Evolutionary conservation across 2,797 vertebrate species (phyloP), one percentile per base, ranked within the genome.

Genomic region (Zalophus californianus): DNA sequence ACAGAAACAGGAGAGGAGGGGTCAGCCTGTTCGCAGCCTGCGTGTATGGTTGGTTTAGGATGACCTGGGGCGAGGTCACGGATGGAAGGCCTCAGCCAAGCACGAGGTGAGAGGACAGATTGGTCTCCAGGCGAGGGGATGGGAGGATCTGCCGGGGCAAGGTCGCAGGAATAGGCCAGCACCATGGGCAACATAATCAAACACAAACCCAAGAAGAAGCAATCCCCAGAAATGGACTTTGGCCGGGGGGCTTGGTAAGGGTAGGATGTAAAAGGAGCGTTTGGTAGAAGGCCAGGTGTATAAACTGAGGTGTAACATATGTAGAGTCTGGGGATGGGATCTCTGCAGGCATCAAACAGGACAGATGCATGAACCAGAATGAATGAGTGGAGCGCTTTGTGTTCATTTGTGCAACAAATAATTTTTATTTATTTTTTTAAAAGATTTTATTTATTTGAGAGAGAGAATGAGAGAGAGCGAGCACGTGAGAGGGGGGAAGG

Each of bases 231-330:
- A 60, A 29, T 18, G 58, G 27, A 16, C 73, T 7, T 35, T 3
- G 10, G 48, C 29, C 0, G 38, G 62, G n/a, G 44, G 20, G 16
- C 11, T 0, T 4, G 35, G 27, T 16, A 48, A 7, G 25, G 3
- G 3, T 12, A 56, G 14, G 38, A 18, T 15, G n/a, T n/a, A 4
- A 3, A 21, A 58, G 70, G 16, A 54, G 10, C 41, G 0, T 29
- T 52, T 52, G 50, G 10, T 25, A 11, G 20, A 20, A 90, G 6
- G n/a, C 44, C 18, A 2, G n/a, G 6, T 50, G 14, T 68, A 27
- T 13, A 54, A 52, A 27, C n/a, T n/a, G 50, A 73, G 38, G n/a
- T 32, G 11, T 23, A 12, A 32, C 29, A 11, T 7, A 1, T 27
- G 16, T 1, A 1, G 32, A 54, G 23, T 54, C 25, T 35, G 13